Evolutionary conservation across 1,140 invertebrate genomes (phyloP), one percentile per base, ranked within the genome.

Genomic region (Megathymus violae): DNA sequence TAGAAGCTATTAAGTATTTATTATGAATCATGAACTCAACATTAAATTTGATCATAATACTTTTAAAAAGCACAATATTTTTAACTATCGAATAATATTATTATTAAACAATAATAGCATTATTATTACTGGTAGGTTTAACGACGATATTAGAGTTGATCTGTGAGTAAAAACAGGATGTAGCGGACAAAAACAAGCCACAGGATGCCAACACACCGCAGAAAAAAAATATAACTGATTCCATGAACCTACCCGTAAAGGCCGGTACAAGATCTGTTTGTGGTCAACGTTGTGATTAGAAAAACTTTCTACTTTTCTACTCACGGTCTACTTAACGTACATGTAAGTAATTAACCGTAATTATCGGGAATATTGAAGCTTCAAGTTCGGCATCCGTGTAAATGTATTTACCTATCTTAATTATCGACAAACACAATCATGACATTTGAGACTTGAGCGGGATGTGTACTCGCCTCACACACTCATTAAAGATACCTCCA

Each of bases 151-250:
- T 16, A 48, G 44, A 25, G 41, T 41, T 13, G 54, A 62, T 59
- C 44, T 58, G 25, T 43, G 56, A 58, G 41, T 51, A 65, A 58
- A 61, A 69, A 59, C 43, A 22, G 54, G 34, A 63, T 52, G 47
- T 44, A 56, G 38, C 54, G 59, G 51, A 25, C 15, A 44, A 27
- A 31, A 50, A 40, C 60, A 60, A 44, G 22, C 46, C 68, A 64
- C 69, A 73, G 75, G 73, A 76, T 74, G 69, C 65, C 71, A 48
- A 51, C 48, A 27, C 56, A 67, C 56, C 67, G 68, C 36, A 54
- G 67, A 66, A 81, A 80, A 81, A 83, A 76, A 70, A 69, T 62
- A 69, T 82, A 81, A 80, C 81, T 76, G 81, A 68, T 86, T 84
- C 81, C 74, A 62, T 67, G 76, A 22, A 22, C 19, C 5, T 78